Evolutionary conservation across 2,113 vertebrate species (phyloP).

Genomic region (Dromiciops gliroides): DNA sequence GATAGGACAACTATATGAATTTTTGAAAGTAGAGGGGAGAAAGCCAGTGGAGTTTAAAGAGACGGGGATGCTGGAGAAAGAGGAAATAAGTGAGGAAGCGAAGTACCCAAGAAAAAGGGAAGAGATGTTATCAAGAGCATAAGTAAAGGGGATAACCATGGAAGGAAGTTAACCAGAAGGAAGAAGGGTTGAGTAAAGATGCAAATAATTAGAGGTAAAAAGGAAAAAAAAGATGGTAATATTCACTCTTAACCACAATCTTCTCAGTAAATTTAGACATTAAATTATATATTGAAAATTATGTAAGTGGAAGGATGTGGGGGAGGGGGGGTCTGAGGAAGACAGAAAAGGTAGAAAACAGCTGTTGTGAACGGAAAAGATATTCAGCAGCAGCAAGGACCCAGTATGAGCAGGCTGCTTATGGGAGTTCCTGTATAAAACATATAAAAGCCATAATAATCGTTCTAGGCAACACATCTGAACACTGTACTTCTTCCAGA

Average conservation of each 20-base stretch:
- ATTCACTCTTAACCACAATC: not conserved
- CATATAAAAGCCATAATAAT: not conserved
- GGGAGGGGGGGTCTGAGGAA: not conserved
- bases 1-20: too few relatives aligned
- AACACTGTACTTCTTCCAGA: not conserved
- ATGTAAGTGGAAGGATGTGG: not conserved
- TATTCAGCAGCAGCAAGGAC: not conserved
- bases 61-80: too few relatives aligned
- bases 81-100: too few relatives aligned
- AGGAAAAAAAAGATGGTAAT: not conserved
- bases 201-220: not conserved
- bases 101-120: too few relatives aligned
- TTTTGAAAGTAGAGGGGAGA: too few relatives aligned
- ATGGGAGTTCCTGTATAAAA: not conserved
- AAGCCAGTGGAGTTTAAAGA: too few relatives aligned
- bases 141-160: too few relatives aligned
- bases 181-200: not conserved
- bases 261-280: not conserved
- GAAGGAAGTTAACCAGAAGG: too few relatives aligned
- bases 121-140: too few relatives aligned
- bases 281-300: not conserved
- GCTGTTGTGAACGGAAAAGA: not conserved
- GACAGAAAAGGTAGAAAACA: not conserved
- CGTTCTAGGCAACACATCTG: not conserved
- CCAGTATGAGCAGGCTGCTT: not conserved